Conservation (phyloP, 2,888 invertebrate genomes). For the Agrochola macilenta region DNA sequence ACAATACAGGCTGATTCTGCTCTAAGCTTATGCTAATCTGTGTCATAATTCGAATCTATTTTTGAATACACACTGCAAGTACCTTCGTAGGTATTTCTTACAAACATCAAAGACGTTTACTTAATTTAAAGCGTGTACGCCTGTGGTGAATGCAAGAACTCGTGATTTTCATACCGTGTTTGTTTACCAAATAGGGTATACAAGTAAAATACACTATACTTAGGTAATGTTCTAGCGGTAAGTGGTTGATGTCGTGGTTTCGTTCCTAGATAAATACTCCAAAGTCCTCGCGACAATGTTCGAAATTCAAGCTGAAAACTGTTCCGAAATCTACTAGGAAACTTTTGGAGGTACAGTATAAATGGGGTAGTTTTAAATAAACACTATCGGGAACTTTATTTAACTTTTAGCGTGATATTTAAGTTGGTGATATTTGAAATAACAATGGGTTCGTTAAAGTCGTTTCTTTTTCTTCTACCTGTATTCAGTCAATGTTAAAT, state of each 20-base stretch:
- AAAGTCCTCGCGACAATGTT: conserved; percentile 7
- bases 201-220: conserved; percentile 7
- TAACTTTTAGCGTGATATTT: conserved; percentile 4
- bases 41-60: neutral
- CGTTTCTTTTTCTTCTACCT: neutral
- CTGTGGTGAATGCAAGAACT: neutral
- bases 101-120: neutral
- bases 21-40: neutral
- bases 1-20: too few relatives aligned
- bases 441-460: conserved; percentile 6
- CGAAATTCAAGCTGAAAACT: conserved; percentile 13
- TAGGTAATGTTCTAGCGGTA: neutral
- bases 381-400: conserved; percentile 11
- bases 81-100: neutral
- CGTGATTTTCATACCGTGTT: neutral
- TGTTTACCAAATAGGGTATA: neutral
- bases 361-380: conserved; percentile 26
- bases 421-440: neutral
- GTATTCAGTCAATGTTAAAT: too few relatives aligned
- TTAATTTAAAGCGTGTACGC: neutral
- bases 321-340: conserved; percentile 1
- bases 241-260: neutral
- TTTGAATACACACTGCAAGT: neutral
- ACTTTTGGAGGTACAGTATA: conserved; percentile 16
- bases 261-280: neutral